A percentile compares a stretch with the other conserved stretches of the same genome.
Evolutionary conservation across 2,888 invertebrate genomes (phyloP).

Genomic region (Petrophora chlorosata): DNA sequence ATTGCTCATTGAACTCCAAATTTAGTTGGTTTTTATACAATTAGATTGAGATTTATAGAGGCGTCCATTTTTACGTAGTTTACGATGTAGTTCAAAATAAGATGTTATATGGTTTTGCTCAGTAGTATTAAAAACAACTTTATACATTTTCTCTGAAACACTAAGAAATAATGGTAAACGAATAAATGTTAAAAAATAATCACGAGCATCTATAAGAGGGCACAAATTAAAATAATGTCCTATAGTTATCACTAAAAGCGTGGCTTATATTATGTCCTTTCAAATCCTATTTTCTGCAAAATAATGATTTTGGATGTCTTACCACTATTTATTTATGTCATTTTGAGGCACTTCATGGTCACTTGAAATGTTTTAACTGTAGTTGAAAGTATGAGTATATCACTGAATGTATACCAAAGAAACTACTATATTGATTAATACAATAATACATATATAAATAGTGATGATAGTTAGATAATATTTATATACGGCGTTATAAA

Average conservation of each 20-base stretch:
- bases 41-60: constrained; percentile 35
- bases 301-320: no score
- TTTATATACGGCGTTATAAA: constrained; percentile 6
- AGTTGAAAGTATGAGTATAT: not conserved
- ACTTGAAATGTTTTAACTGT: not conserved
- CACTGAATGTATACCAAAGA: constrained; percentile 71
- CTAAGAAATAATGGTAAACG: no score
- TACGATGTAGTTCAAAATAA: constrained; percentile 12
- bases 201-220: not conserved
- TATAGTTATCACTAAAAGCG: no score
- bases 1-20: constrained; percentile 64
- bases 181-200: no score
- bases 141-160: no score
- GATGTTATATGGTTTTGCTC: constrained; percentile 8
- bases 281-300: no score
- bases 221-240: not conserved
- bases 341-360: no score
- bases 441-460: constrained; percentile 30
- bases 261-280: no score
- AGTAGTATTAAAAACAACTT: not conserved
- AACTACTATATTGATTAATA: constrained; percentile 32
- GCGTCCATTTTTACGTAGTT: constrained; percentile 48
- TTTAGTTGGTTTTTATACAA: constrained; percentile 41
- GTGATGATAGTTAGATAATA: constrained; percentile 8
- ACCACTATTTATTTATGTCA: no score